Evolutionary conservation across 2,113 vertebrate species (phyloP).

Genomic region (Rhea pennata): DNA sequence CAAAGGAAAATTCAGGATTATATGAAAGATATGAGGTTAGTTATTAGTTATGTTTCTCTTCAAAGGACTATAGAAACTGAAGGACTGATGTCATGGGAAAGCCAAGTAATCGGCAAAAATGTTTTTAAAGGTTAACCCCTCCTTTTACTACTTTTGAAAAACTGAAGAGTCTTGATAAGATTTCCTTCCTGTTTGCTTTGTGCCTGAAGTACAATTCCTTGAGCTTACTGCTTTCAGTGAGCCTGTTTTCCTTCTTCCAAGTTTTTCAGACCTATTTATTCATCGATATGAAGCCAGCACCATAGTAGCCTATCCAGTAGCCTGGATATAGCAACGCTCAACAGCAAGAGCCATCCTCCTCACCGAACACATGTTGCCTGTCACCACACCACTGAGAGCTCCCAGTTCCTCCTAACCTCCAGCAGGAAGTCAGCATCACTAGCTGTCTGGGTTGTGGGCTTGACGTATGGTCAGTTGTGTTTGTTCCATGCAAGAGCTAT

Average conservation of each 20-base stretch:
- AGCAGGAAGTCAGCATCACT: neutral
- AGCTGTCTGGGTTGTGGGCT: rapidly evolving
- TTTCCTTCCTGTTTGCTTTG: neutral
- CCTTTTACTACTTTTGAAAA: neutral
- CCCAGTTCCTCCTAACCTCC: neutral
- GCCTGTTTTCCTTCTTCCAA: neutral
- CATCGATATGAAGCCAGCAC: neutral
- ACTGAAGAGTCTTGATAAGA: neutral
- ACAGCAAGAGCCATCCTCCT: neutral
- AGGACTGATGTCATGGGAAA: slow-evolving; percentile 59
- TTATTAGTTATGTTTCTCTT: slow-evolving; percentile 56
- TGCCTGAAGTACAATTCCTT: neutral
- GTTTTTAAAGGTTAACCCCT: slow-evolving; percentile 55
- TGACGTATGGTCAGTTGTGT: neutral
- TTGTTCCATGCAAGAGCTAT: rapidly evolving
- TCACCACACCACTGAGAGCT: neutral
- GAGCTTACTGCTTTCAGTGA: neutral
- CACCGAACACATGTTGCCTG: rapidly evolving
- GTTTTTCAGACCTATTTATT: neutral
- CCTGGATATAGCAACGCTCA: neutral
- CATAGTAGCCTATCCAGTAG: neutral
- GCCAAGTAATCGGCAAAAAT: slow-evolving; percentile 29
- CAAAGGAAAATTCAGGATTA: slow-evolving; percentile 48
- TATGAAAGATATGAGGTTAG: slow-evolving; percentile 47
- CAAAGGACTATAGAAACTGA: slow-evolving; percentile 56